phyloP scores from a whole-genome alignment of 2,113 vertebrate genomes.

The Bubo scandiacus region DNA sequence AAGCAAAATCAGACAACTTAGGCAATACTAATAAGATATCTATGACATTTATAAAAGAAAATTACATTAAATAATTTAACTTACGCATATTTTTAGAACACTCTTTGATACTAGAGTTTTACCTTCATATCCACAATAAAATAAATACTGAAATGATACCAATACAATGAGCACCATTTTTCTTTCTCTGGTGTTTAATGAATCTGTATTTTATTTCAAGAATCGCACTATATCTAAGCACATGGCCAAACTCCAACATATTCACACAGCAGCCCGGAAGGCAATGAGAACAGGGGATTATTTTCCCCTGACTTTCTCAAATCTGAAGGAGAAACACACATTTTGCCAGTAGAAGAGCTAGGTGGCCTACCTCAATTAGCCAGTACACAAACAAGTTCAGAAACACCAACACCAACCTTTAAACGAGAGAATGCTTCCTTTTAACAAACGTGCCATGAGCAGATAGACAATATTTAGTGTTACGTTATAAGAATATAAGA shows the following conservation, averaged over 20 bases:
- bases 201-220: neutral
- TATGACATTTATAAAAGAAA: neutral
- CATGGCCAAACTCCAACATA: neutral
- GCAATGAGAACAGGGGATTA: neutral
- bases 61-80: conserved; percentile 9
- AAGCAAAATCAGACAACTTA: conserved; percentile 25
- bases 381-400: neutral
- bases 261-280: neutral
- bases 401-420: neutral
- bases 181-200: neutral
- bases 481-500: neutral
- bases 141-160: neutral
- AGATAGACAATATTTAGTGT: neutral
- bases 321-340: neutral
- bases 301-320: neutral
- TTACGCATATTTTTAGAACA: neutral
- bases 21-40: neutral
- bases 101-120: neutral
- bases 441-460: neutral
- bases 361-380: neutral
- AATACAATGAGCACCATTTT: neutral
- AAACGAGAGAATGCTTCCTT: neutral
- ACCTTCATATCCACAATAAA: neutral
- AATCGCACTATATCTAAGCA: neutral
- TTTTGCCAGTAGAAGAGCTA: neutral